Evolutionary conservation across 2,113 vertebrate genomes (phyloP).

Genomic region (Athene cunicularia): DNA sequence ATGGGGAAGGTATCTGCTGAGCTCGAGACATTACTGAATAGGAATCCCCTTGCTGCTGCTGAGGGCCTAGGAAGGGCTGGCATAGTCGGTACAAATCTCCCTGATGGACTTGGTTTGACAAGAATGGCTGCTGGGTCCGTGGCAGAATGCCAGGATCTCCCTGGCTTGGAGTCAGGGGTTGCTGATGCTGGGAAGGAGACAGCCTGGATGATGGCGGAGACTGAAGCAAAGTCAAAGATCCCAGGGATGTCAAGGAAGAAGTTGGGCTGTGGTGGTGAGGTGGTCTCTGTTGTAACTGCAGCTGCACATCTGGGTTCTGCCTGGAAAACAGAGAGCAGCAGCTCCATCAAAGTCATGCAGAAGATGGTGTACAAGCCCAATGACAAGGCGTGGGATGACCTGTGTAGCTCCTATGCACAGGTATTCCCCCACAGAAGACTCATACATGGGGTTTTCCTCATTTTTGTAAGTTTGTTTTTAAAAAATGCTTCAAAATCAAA

Average conservation of each 20-base stretch:
- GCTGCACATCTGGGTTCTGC: slow-evolving; percentile 85
- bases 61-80: slow-evolving; percentile 72
- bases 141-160: slow-evolving; percentile 72
- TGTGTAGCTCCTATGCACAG: neutral
- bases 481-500: neutral
- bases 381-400: neutral
- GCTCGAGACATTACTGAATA: slow-evolving; percentile 86
- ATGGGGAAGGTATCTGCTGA: slow-evolving; percentile 83
- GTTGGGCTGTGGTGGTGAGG: slow-evolving; percentile 94
- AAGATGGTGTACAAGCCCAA: neutral
- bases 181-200: slow-evolving; percentile 81
- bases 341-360: neutral
- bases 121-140: slow-evolving; percentile 74
- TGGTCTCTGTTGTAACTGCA: slow-evolving; percentile 79
- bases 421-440: neutral
- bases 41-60: slow-evolving; percentile 75
- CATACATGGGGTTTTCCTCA: neutral
- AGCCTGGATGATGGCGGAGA: slow-evolving; percentile 86
- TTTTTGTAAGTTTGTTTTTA: neutral
- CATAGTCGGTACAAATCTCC: slow-evolving; percentile 75
- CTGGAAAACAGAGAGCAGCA: slow-evolving; percentile 75
- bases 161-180: slow-evolving; percentile 73
- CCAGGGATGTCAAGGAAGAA: slow-evolving; percentile 92
- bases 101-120: slow-evolving; percentile 79
- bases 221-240: slow-evolving; percentile 90